Evolutionary conservation across 1,140 invertebrate genomes (phyloP).

Genomic region (Hylaeus anthracinus): DNA sequence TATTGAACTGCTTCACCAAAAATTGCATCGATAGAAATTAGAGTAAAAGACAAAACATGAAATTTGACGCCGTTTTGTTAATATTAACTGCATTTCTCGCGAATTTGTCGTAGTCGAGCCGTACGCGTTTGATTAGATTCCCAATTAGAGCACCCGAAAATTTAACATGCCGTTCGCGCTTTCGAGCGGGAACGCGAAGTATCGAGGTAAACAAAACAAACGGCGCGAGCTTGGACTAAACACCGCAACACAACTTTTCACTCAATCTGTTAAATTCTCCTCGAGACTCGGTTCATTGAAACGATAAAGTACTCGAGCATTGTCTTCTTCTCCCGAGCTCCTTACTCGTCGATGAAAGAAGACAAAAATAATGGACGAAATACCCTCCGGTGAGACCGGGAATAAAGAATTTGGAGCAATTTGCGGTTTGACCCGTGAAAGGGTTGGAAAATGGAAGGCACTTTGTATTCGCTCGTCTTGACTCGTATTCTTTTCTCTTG

Average conservation of each 20-base stretch:
- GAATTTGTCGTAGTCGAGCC: too few species aligned
- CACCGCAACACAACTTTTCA: background rate
- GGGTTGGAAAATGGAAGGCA: slow-evolving; percentile 16
- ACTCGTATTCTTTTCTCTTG: background rate
- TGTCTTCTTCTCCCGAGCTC: background rate
- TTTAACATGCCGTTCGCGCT: background rate
- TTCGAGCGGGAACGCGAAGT: too few species aligned
- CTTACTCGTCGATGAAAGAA: slow-evolving; percentile 8
- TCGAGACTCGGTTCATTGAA: background rate
- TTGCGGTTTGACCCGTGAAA: slow-evolving; percentile 16
- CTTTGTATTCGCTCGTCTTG: background rate
- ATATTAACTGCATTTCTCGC: too few species aligned
- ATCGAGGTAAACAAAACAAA: background rate
- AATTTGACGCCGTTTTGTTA: too few species aligned
- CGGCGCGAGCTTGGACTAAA: background rate
- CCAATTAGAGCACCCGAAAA: background rate
- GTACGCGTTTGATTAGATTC: too few species aligned
- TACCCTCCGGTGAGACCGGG: slow-evolving; percentile 2
- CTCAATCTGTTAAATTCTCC: background rate
- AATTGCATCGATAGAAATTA: too few species aligned
- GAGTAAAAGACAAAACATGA: too few species aligned
- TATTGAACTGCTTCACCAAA: too few species aligned
- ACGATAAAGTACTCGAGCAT: background rate
- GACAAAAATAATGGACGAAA: slow-evolving; percentile 19
- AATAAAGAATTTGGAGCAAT: slow-evolving; percentile 46